phyloP scores from a whole-genome alignment of 2,888 invertebrate genomes.

The Leptothorax acervorum region DNA sequence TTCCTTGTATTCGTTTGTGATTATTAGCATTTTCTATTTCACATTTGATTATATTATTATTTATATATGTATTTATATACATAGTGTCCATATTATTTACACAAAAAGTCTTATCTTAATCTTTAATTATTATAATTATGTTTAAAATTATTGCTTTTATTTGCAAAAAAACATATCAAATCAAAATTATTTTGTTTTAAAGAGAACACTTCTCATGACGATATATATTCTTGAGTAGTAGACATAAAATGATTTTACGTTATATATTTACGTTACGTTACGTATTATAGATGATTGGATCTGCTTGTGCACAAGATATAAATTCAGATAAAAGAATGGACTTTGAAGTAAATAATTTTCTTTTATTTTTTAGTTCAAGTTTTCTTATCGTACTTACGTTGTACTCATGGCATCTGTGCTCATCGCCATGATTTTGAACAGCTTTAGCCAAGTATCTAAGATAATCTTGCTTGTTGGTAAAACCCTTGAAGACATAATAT shows the following conservation, averaged over 20 bases:
- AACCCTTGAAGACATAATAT: constrained; percentile 66
- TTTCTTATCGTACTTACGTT: constrained; percentile 29
- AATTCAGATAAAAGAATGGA: background rate
- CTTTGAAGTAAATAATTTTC: background rate
- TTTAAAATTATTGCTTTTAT: background rate
- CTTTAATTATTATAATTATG: background rate
- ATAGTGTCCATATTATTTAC: background rate
- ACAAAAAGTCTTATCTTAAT: background rate
- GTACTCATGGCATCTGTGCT: constrained; percentile 72
- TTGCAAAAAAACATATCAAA: background rate
- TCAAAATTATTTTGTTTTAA: background rate
- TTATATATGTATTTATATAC: background rate
- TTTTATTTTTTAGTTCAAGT: background rate
- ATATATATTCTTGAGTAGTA: background rate
- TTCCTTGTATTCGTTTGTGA: constrained; percentile 53
- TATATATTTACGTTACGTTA: background rate
- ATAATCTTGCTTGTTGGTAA: constrained; percentile 68
- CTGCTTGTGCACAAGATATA: background rate
- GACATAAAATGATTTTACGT: background rate
- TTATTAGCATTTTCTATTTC: background rate
- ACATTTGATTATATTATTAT: background rate
- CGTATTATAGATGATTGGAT: background rate
- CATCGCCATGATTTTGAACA: background rate
- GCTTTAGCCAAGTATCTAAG: constrained; percentile 61
- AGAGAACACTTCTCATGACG: background rate